These are phyloP conservation scores for Hipparchia sbordonii DNA, from an alignment of 2,888 invertebrate species.

Conservation along the genomic window DNA sequence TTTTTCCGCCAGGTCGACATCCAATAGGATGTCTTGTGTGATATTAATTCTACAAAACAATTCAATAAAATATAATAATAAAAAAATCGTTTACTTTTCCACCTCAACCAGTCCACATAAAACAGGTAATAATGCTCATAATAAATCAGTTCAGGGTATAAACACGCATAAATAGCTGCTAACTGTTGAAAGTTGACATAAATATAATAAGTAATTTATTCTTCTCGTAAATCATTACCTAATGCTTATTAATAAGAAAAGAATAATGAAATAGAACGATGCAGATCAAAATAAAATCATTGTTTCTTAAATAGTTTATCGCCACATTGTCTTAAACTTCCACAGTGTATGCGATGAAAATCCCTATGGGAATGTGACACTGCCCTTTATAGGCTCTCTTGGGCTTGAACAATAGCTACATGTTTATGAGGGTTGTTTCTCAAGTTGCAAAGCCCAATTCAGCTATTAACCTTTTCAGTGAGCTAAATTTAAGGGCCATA, in stretches of 20 bases:
- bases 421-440: slow-evolving; percentile 62
- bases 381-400: slow-evolving; percentile 48
- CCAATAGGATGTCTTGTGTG: not conserved
- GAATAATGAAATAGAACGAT: too few relatives aligned
- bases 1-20: not conserved
- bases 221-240: too few relatives aligned
- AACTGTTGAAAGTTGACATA: too few relatives aligned
- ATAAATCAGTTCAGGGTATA: too few relatives aligned
- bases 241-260: too few relatives aligned
- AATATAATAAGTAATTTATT: too few relatives aligned
- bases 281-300: not conserved
- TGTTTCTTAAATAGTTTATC: not conserved
- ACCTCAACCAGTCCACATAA: too few relatives aligned
- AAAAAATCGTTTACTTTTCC: too few relatives aligned
- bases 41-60: not conserved
- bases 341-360: slow-evolving; percentile 39
- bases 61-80: not conserved
- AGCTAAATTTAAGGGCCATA: slow-evolving; percentile 9
- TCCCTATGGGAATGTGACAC: slow-evolving; percentile 57
- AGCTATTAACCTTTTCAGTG: slow-evolving; percentile 34
- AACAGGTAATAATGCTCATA: too few relatives aligned
- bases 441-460: slow-evolving; percentile 48
- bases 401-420: slow-evolving; percentile 55
- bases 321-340: not conserved
- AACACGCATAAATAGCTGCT: too few relatives aligned